Evolutionary conservation across 2,113 vertebrate species (phyloP).

Genomic region (Cichladusa arquata): DNA sequence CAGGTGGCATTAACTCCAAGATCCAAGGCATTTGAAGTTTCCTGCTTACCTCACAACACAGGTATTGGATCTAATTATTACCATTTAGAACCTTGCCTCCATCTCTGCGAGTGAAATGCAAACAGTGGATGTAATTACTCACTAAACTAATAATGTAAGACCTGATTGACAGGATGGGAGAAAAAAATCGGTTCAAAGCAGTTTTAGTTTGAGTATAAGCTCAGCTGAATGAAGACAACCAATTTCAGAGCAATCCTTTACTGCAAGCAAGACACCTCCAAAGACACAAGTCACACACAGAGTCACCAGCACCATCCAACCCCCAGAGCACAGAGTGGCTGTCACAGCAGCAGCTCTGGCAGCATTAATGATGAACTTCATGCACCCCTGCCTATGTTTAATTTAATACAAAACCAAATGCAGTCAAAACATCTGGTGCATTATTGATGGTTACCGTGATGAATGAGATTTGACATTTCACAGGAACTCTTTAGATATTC

Average conservation of each 20-base stretch:
- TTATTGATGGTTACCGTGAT: constrained; percentile 23
- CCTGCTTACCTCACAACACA: not conserved
- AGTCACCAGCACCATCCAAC: not conserved
- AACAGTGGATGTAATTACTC: not conserved
- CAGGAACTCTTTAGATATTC: not conserved
- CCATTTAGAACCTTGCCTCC: not conserved
- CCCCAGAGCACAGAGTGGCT: not conserved
- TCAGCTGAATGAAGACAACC: not conserved
- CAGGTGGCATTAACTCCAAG: not conserved
- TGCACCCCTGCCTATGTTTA: constrained; percentile 37
- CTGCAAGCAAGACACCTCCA: not conserved
- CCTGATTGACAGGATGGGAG: not conserved
- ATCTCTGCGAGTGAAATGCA: not conserved
- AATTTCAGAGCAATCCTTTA: not conserved
- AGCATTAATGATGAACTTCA: constrained; percentile 20
- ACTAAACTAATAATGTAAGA: not conserved
- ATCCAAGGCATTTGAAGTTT: not conserved
- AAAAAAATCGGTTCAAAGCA: not conserved
- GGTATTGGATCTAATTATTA: not conserved
- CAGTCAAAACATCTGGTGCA: constrained; percentile 63
- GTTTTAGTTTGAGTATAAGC: not conserved
- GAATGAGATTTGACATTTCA: constrained; percentile 48
- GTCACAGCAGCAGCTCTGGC: constrained; percentile 1
- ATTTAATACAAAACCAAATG: constrained; percentile 59
- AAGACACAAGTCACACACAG: not conserved